Conservation (phyloP, 92 coral and sea anemone species). For the Paramuricea clavata region DNA sequence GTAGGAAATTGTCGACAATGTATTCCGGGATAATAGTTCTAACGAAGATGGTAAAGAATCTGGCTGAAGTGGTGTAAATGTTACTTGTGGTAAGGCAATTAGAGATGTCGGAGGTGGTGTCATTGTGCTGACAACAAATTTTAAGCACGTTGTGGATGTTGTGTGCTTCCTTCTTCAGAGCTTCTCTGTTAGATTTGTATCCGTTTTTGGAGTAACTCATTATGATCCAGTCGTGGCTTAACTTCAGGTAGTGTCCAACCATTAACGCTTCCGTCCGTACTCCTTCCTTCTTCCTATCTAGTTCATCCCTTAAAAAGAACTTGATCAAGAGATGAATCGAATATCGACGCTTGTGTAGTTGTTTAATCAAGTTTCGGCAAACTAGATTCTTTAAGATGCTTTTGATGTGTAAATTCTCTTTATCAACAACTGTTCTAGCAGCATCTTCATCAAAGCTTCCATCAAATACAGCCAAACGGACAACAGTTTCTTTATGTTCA, state of each 20-base stretch:
- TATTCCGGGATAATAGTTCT: background rate
- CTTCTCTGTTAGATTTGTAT: conserved; percentile 2
- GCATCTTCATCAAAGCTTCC: background rate
- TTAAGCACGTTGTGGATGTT: background rate
- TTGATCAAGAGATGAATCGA: conserved; percentile 12
- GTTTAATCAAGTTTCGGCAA: background rate
- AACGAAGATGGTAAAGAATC: conserved; percentile 15
- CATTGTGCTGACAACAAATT: background rate
- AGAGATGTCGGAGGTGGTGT: background rate
- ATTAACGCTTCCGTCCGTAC: background rate
- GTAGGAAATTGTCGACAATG: background rate
- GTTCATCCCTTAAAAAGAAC: background rate
- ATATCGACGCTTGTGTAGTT: background rate
- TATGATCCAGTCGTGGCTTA: background rate
- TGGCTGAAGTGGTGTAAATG: conserved; percentile 13
- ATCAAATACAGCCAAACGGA: conserved; percentile 1
- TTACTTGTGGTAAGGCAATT: background rate
- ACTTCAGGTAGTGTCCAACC: background rate
- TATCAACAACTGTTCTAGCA: background rate
- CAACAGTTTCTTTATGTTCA: background rate
- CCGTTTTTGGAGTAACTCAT: conserved; percentile 1
- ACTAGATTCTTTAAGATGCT: background rate
- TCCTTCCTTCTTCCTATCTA: background rate
- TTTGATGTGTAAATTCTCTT: too few species aligned
- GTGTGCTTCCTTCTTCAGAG: background rate